A percentile compares a stretch with the other conserved stretches of the same genome.
phyloP scores from a whole-genome alignment of 1,140 invertebrate species.

The Drosophila bocqueti region DNA sequence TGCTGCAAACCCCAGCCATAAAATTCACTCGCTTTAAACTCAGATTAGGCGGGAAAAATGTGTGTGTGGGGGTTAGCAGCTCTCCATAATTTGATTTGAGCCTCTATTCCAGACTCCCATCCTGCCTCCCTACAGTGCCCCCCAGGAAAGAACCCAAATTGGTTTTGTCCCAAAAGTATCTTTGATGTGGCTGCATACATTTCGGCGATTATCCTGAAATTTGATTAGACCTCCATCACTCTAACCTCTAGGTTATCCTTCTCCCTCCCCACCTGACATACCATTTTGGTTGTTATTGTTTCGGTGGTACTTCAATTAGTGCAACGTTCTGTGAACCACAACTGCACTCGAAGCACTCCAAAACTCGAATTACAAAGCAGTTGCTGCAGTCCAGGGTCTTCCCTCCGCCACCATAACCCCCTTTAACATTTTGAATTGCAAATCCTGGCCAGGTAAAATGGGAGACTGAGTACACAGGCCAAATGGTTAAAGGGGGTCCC shows the following conservation, averaged over 20 bases:
- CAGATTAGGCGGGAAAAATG: conserved; percentile 24
- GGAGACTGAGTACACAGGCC: conserved; percentile 7
- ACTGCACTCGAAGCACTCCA: conserved; percentile 41
- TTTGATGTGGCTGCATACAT: conserved; percentile 67
- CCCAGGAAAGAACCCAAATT: conserved; percentile 41
- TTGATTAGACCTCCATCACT: conserved; percentile 51
- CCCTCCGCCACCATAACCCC: background rate
- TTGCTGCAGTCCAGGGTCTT: conserved; percentile 7
- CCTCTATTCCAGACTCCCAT: background rate
- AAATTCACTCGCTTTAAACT: conserved; percentile 59
- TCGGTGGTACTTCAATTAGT: conserved; percentile 68
- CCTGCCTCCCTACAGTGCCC: background rate
- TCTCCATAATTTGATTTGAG: conserved; percentile 61
- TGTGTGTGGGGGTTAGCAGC: background rate
- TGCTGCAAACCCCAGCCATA: conserved; percentile 73
- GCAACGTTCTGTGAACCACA: conserved; percentile 58
- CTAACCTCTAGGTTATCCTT: conserved; percentile 3
- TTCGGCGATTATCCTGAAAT: conserved; percentile 61
- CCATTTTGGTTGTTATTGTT: conserved; percentile 43
- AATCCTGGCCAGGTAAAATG: conserved; percentile 48
- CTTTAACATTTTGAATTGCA: conserved; percentile 72
- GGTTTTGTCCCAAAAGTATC: conserved; percentile 42
- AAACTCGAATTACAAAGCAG: conserved; percentile 45
- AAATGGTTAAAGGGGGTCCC: conserved; percentile 25
- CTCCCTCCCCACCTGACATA: no score